Percentiles rank a stretch among this genome's conserved stretches.
Conservation (phyloP, 1,140 invertebrate genomes). For the Aphidius gifuensis region DNA sequence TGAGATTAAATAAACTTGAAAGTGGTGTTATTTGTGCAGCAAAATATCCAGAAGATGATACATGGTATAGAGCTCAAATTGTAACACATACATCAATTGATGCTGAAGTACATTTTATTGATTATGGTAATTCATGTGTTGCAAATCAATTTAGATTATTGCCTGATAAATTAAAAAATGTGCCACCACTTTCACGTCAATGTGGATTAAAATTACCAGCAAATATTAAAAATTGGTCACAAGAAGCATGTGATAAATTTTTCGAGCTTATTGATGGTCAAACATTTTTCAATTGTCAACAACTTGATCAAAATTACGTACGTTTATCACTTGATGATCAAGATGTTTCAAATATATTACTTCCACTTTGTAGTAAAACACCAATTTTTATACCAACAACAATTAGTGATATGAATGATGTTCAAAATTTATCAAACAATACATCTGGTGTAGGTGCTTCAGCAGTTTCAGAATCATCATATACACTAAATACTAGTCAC, state of each 20-base stretch:
- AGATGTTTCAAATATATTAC: constrained; percentile 37
- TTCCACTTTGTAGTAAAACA: constrained; percentile 14
- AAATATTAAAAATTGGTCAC: constrained; percentile 61
- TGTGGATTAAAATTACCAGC: constrained; percentile 63
- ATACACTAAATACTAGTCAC: not conserved
- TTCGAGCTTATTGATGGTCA: constrained; percentile 63
- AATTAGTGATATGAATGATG: too few relatives aligned
- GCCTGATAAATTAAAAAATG: constrained; percentile 61
- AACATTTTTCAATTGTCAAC: constrained; percentile 62
- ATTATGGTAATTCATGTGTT: constrained; percentile 70
- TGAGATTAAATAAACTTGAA: constrained; percentile 50
- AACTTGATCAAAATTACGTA: constrained; percentile 30
- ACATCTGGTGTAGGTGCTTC: constrained; percentile 15
- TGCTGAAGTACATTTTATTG: constrained; percentile 68
- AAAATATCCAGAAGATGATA: constrained; percentile 65
- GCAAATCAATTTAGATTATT: constrained; percentile 60
- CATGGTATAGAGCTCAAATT: constrained; percentile 69
- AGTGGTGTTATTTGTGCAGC: constrained; percentile 66
- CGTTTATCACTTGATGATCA: constrained; percentile 30
- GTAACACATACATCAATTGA: constrained; percentile 60
- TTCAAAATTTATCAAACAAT: constrained; percentile 10
- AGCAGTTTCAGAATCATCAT: constrained; percentile 6
- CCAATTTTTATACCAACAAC: too few relatives aligned
- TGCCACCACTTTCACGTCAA: constrained; percentile 62
- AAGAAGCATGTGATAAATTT: constrained; percentile 63